Evolutionary conservation across 2,113 vertebrate species (phyloP).

Genomic region (mouse (Mus musculus)): GRCm39 chr8:43469001-43469500

Average conservation of each 20-base stretch:
- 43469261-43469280: slow-evolving; percentile 89
- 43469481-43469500: slow-evolving; percentile 85
- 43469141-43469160: slow-evolving; percentile 90
- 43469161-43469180: slow-evolving; percentile 90
- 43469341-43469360: slow-evolving; percentile 89
- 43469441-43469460: slow-evolving; percentile 85
- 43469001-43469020: slow-evolving; percentile 91
- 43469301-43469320: slow-evolving; percentile 90
- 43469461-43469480: slow-evolving; percentile 91
- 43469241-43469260: slow-evolving; percentile 88
- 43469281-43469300: slow-evolving; percentile 78
- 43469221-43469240: slow-evolving; percentile 83
- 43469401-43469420: slow-evolving; percentile 90
- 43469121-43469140: slow-evolving; percentile 91
- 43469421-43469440: slow-evolving; percentile 89
- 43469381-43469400: slow-evolving; percentile 86
- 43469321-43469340: slow-evolving; percentile 90
- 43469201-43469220: slow-evolving; percentile 91
- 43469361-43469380: slow-evolving; percentile 89
- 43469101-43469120: slow-evolving; percentile 91
- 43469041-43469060: slow-evolving; percentile 84
- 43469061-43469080: slow-evolving; percentile 84
- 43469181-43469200: slow-evolving; percentile 89
- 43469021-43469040: slow-evolving; percentile 88
- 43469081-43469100: slow-evolving; percentile 87